Base-by-base conservation (phyloP, 2,888 invertebrate species). In the Volucella inflata region DNA sequence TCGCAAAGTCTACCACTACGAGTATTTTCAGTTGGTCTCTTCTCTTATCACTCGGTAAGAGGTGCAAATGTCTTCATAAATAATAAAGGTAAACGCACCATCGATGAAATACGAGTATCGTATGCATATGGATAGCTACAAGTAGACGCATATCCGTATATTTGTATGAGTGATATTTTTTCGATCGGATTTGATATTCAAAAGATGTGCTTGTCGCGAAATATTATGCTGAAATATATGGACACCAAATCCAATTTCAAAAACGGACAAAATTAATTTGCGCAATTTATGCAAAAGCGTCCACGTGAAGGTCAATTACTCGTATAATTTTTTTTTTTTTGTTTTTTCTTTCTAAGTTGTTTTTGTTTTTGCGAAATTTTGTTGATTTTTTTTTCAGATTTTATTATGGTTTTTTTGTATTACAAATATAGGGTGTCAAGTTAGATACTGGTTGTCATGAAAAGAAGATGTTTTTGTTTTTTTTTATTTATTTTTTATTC, bases 1-100 rank as follows among this genome's bases (percentile, higher is more conserved):
- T 71, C 40, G 70, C 70, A 71, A 71, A 71, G 48, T 17, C 40
- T 38, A 74, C n/a, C n/a, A n/a, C n/a, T n/a, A n/a, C n/a, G n/a
- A n/a, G n/a, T n/a, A n/a, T n/a, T 64, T 74, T 44, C 42, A 72
- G 42, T 64, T 53, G 50, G 50, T 50, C 6, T 50, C 16, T 50
- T 50, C 50, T 50, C 50, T 50, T 14, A 50, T 14, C 12, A 46
- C n/a, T 50, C 40, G 12, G 16, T 17, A 12, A 59, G 16, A 40
- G 59, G 59, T 59, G 59, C 16, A 14, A 40, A 30, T 30, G 30
- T 6, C 30, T 30, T 30, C 30, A 30, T 42, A 42, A 57, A 57
- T 57, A 42, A 59, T 57, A 42, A 59, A 30, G 30, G 40, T 59
- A 40, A 14, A 57, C 16, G 57, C 40, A 40, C 16, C 10, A 57